A percentile compares a stretch with the other conserved stretches of the same genome.
phyloP scores from a whole-genome alignment of 2,797 vertebrate species.

The Melanotaenia nigrans region DNA sequence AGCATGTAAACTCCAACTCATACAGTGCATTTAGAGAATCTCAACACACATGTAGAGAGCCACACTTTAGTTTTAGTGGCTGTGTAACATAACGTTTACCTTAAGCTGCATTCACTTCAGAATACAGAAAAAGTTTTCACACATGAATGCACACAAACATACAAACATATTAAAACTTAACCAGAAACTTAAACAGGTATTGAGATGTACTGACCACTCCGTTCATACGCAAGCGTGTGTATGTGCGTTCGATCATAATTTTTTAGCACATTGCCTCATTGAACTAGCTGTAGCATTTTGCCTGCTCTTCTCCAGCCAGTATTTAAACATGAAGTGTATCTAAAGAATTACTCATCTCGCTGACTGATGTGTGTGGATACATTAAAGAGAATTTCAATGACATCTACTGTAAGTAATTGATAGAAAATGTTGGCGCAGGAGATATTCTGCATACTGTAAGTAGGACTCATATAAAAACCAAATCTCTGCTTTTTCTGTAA shows the following conservation, averaged over 20 bases:
- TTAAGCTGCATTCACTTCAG: slow-evolving; percentile 62
- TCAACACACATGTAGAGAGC: slow-evolving; percentile 52
- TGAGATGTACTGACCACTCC: slow-evolving; percentile 38
- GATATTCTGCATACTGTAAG: slow-evolving; percentile 77
- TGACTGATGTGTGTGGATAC: slow-evolving; percentile 70
- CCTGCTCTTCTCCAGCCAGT: slow-evolving; percentile 78
- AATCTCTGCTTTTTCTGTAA: slow-evolving; percentile 76
- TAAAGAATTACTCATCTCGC: slow-evolving; percentile 79
- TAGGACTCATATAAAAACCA: slow-evolving; percentile 78
- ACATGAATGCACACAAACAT: slow-evolving; percentile 35
- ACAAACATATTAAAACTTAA: slow-evolving; percentile 35
- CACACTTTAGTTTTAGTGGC: slow-evolving; percentile 62
- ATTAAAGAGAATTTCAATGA: slow-evolving; percentile 74
- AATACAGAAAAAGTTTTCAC: slow-evolving; percentile 28
- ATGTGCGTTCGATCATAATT: slow-evolving; percentile 62
- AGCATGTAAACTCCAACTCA: slow-evolving; percentile 67
- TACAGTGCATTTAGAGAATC: slow-evolving; percentile 61
- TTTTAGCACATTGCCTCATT: slow-evolving; percentile 72
- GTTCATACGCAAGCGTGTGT: slow-evolving; percentile 68
- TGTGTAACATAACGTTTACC: slow-evolving; percentile 67
- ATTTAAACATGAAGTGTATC: slow-evolving; percentile 83
- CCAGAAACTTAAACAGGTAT: slow-evolving; percentile 51
- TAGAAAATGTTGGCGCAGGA: slow-evolving; percentile 70
- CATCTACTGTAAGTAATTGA: slow-evolving; percentile 75
- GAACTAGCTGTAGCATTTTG: slow-evolving; percentile 82